Evolutionary conservation across 2,113 vertebrate species (phyloP).

Genomic region (Saguinus midas): DNA sequence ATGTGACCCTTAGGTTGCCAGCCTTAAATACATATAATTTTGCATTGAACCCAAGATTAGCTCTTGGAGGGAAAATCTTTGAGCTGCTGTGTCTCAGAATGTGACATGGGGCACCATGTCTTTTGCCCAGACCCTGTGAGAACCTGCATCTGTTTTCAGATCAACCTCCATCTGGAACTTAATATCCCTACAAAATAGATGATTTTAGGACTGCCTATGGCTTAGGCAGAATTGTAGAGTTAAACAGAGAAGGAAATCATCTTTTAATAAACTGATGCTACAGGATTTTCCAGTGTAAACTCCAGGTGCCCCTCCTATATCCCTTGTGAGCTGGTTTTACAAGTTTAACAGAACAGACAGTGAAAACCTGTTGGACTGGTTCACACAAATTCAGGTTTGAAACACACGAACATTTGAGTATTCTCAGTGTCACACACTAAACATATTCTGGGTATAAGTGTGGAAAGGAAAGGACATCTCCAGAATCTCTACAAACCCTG

Average conservation of each 20-base stretch:
- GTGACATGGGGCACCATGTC: neutral
- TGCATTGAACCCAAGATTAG: neutral
- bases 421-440: neutral
- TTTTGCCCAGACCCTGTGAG: neutral
- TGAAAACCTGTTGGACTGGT: neutral
- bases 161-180: neutral
- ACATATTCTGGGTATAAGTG: neutral
- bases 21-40: neutral
- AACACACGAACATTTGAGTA: neutral
- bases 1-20: neutral
- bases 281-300: neutral
- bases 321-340: neutral
- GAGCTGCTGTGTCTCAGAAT: neutral
- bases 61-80: neutral
- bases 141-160: constrained; percentile 1
- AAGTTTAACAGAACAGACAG: neutral
- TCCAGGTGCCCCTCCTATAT: neutral
- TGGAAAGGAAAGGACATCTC: neutral
- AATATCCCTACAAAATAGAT: neutral
- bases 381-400: neutral
- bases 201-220: neutral
- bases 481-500: neutral
- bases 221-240: neutral
- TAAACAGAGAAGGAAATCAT: neutral
- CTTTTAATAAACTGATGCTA: neutral